Evolutionary conservation across 1,140 invertebrate genomes (phyloP).

Genomic region (Anthonomus grandis): DNA sequence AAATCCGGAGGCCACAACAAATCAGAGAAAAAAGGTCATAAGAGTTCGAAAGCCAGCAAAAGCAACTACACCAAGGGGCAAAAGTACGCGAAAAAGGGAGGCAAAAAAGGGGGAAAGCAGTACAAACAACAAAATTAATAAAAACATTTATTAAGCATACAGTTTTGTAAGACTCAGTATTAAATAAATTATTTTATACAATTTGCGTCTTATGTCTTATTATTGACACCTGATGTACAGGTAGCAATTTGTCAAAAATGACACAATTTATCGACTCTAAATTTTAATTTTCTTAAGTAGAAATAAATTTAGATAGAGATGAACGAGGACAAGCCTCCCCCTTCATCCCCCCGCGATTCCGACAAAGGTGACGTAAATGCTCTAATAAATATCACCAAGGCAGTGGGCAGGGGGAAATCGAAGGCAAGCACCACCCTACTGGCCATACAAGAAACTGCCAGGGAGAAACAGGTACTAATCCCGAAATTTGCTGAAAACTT

Average conservation of each 20-base stretch:
- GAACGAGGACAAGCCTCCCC: not conserved
- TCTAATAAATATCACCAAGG: slow-evolving; percentile 7
- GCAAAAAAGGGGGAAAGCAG: slow-evolving; percentile 33
- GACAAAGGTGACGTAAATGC: slow-evolving; percentile 4
- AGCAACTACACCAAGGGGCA: slow-evolving; percentile 30
- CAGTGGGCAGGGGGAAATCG: not conserved
- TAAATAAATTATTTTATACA: not conserved
- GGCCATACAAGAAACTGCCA: slow-evolving; percentile 31
- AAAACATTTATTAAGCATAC: not conserved
- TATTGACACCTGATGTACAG: not conserved
- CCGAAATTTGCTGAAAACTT: too few relatives aligned
- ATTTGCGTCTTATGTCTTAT: not conserved
- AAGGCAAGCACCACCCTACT: slow-evolving; percentile 31
- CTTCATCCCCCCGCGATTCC: not conserved
- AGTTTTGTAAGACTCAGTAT: not conserved
- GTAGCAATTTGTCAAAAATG: not conserved
- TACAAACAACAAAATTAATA: slow-evolving; percentile 8
- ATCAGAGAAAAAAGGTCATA: slow-evolving; percentile 33
- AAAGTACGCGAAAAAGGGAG: slow-evolving; percentile 36
- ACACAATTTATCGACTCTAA: not conserved
- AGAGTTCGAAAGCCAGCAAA: slow-evolving; percentile 31
- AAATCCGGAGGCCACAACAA: slow-evolving; percentile 34
- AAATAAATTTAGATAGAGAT: too few relatives aligned
- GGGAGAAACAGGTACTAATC: slow-evolving; percentile 30
- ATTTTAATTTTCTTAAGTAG: not conserved